Evolutionary conservation across 1,140 invertebrate genomes (phyloP).

Genomic region (Calephelis nemesis): DNA sequence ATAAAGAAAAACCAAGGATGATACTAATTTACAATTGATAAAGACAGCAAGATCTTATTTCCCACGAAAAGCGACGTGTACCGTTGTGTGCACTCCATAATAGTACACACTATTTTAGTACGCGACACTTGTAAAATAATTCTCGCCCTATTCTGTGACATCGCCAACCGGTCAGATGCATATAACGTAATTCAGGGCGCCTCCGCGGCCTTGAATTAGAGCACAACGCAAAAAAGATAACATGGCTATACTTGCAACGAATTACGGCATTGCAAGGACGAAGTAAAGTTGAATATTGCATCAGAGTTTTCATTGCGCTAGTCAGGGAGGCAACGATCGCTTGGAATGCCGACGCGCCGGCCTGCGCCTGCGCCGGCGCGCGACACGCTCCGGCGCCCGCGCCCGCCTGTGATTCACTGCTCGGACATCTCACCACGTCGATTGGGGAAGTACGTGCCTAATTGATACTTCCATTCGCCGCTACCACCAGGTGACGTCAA

Average conservation of each 20-base stretch:
- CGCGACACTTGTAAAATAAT: conserved; percentile 35
- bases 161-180: conserved; percentile 35
- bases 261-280: conserved; percentile 79
- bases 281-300: conserved; percentile 78
- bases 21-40: neutral
- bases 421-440: conserved; percentile 43
- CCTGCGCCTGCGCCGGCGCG: conserved; percentile 38
- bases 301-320: conserved; percentile 69
- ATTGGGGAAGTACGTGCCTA: conserved; percentile 64
- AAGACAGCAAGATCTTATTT: conserved; percentile 3
- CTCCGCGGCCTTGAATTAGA: conserved; percentile 62
- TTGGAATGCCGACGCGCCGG: conserved; percentile 51
- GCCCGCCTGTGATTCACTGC: conserved; percentile 54
- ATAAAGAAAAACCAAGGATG: no score
- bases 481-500: conserved; percentile 50
- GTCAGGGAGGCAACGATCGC: conserved; percentile 69
- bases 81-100: conserved; percentile 52
- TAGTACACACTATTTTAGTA: conserved; percentile 40
- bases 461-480: conserved; percentile 37
- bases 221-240: conserved; percentile 57
- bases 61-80: conserved; percentile 2
- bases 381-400: conserved; percentile 40
- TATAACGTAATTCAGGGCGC: conserved; percentile 57
- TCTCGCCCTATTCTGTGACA: conserved; percentile 16
- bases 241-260: conserved; percentile 69